phyloP scores from a whole-genome alignment of 2,797 vertebrate genomes.

The Pseudomugil tenellus region DNA sequence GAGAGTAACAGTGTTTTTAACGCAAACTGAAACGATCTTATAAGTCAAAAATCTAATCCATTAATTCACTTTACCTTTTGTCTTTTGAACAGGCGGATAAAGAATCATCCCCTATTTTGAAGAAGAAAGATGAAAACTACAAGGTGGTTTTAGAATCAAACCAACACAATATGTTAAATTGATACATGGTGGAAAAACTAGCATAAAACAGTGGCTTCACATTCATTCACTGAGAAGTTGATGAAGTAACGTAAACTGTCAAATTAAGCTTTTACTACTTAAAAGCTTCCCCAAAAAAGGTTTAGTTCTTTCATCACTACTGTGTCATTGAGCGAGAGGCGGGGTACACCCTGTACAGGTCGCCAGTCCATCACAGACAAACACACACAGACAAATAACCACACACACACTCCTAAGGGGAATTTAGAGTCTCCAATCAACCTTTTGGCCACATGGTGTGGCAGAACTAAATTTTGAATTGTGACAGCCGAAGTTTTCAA shows the following conservation, averaged over 20 bases:
- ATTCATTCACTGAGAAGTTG: neutral
- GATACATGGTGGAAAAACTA: neutral
- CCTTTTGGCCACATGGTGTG: constrained; percentile 25
- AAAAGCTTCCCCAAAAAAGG: neutral
- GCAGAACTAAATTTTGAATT: constrained; percentile 25
- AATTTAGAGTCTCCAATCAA: too few species aligned
- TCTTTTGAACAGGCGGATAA: neutral
- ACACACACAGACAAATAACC: too few species aligned
- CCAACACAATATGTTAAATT: neutral
- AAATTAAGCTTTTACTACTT: neutral
- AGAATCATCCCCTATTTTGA: neutral
- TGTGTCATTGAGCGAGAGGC: neutral
- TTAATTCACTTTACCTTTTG: neutral
- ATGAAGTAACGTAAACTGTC: neutral
- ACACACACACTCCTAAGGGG: too few species aligned
- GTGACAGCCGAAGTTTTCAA: constrained; percentile 3
- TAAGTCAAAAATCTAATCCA: neutral
- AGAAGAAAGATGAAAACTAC: neutral
- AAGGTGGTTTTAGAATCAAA: neutral
- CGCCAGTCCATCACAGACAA: too few species aligned
- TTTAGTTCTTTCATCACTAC: neutral
- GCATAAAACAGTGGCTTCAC: too few species aligned
- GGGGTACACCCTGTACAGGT: too few species aligned
- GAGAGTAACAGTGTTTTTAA: neutral
- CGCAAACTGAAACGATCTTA: neutral